Conservation (phyloP, 2,888 invertebrate genomes). For the Synanthedon myopaeformis region DNA sequence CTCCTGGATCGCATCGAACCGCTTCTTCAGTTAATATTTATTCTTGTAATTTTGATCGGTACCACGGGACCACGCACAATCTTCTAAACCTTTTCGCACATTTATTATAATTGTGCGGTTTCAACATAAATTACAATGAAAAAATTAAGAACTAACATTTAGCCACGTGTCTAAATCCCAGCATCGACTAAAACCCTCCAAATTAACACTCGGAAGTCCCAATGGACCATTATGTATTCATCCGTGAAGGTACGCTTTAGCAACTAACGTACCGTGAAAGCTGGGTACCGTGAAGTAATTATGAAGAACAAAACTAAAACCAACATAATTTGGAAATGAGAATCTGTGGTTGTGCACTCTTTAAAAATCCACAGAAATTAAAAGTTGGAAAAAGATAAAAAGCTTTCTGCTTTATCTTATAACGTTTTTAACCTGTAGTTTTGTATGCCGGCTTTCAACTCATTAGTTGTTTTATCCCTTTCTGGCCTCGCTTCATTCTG, state of each 20-base stretch:
- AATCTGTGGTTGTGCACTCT: not conserved
- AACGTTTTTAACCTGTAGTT: conserved; percentile 39
- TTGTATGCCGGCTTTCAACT: conserved; percentile 43
- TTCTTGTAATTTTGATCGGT: conserved; percentile 13
- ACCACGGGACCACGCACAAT: not conserved
- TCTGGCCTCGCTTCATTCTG: conserved; percentile 45
- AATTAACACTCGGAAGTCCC: conserved; percentile 26
- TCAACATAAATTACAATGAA: conserved; percentile 19
- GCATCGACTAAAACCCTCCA: conserved; percentile 29
- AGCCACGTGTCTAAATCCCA: conserved; percentile 45
- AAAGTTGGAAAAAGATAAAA: conserved; percentile 32
- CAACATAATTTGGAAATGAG: not conserved
- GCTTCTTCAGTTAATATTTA: conserved; percentile 22
- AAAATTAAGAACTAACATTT: conserved; percentile 36
- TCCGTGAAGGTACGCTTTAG: conserved; percentile 33
- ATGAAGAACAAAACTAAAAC: not conserved
- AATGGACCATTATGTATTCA: conserved; percentile 28
- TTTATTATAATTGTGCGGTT: not conserved
- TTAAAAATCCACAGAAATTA: not conserved
- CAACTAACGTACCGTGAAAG: conserved; percentile 41
- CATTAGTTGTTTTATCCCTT: conserved; percentile 51
- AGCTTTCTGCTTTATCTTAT: conserved; percentile 60
- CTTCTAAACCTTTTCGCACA: not conserved
- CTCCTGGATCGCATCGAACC: conserved; percentile 16
- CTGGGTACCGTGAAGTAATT: not conserved